These are phyloP conservation scores for Orthosia gothica DNA, from an alignment of 2,888 invertebrate genomes.

Conservation along the genomic window DNA sequence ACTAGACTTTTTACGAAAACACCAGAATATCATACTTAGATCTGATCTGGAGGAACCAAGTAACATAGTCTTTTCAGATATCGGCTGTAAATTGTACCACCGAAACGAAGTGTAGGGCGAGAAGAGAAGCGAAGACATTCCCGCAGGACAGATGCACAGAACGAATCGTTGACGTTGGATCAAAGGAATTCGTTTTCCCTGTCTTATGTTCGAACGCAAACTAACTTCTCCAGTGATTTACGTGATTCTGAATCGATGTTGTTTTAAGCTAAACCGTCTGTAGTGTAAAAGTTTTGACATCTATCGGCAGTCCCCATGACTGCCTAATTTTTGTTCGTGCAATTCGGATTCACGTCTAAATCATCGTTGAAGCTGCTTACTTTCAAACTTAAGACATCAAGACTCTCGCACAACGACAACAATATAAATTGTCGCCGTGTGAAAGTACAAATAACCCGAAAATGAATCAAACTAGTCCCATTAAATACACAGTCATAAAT, in stretches of 20 bases:
- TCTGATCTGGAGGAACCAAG: no score
- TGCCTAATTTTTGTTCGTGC: not conserved
- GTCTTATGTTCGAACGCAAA: constrained; percentile 10
- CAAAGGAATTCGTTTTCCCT: constrained; percentile 34
- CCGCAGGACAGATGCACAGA: constrained; percentile 54
- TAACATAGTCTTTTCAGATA: not conserved
- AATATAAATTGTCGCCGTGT: constrained; percentile 11
- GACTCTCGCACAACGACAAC: constrained; percentile 12
- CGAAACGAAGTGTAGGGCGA: constrained; percentile 17
- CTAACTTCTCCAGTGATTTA: not conserved
- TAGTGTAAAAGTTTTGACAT: no score
- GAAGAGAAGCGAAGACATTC: constrained; percentile 49
- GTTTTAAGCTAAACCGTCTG: no score
- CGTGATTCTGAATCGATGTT: not conserved
- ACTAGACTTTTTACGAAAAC: no score
- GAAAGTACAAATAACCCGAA: constrained; percentile 5
- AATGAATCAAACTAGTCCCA: constrained; percentile 11
- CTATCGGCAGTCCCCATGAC: no score
- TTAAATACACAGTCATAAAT: constrained; percentile 23
- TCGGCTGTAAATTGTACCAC: constrained; percentile 28
- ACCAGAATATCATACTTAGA: no score
- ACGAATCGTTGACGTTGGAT: constrained; percentile 64
- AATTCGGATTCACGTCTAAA: not conserved
- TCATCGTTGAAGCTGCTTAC: not conserved
- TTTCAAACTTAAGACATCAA: constrained; percentile 12